Base-by-base conservation (phyloP, 2,113 vertebrate species). In the Sylvietta virens region DNA sequence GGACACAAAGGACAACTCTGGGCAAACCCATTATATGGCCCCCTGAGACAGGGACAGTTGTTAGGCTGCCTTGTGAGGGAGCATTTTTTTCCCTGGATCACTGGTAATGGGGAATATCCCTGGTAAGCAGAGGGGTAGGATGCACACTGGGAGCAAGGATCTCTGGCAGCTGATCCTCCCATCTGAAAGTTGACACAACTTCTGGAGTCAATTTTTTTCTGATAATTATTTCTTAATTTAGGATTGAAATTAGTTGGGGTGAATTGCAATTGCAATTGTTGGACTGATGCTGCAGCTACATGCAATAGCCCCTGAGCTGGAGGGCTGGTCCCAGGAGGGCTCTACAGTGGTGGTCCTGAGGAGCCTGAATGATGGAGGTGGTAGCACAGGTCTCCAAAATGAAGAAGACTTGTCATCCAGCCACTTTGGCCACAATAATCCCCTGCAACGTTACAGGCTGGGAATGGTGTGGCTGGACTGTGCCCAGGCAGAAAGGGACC, bases 121-220 rank as follows among this genome's bases (percentile, higher is more conserved):
- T 19, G 24, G 10, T 65, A 64, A 62, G 51, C 72, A 27, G 4
- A 82, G 30, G 28, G 12, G 13, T 30, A 48, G 51, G 28, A 57
- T 64, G 13, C 10, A 37, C 9, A 10, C 1, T 9, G 7, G 2
- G 6, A 2, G 1, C 18, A 61, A 42, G 28, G 71, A 62, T 35
- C 21, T 6, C 27, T 19, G 6, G 56, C 33, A 51, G 22, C 48
- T 88, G 31, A 83, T 33, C 9, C 30, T 79, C 16, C 27, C 16
- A 8, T 69, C 53, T 40, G 27, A 74, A 35, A 69, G 17, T 15
- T 80, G 48, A 44, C 8, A 56, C 24, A 65, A 13, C 11, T 65
- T 65, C 79, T 69, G 37, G 23, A 69, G 54, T 26, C 0, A 0
- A 12, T 15, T 40, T 15, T n/a, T 81, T 86, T 54, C 42, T 23